phyloP scores from a whole-genome alignment of 2,888 invertebrate species.

The Ophraella communa region DNA sequence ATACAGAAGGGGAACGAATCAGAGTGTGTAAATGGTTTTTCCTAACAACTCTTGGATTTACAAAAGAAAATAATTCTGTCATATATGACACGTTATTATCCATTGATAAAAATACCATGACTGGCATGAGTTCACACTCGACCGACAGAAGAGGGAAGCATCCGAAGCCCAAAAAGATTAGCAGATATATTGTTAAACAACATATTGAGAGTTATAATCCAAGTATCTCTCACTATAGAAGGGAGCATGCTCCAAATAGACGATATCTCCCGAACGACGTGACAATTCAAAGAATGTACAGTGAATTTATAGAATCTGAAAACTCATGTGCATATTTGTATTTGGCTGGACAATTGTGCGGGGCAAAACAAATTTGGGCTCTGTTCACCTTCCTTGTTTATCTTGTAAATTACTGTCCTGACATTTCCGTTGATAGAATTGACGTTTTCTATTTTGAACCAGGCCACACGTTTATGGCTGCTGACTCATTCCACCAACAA shows the following conservation, averaged over 20 bases:
- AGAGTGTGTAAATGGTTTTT: neutral
- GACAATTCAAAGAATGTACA: neutral
- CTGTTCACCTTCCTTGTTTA: neutral
- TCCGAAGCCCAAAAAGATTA: neutral
- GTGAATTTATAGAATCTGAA: neutral
- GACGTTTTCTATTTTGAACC: neutral
- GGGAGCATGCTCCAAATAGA: neutral
- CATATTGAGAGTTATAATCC: neutral
- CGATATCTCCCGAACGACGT: neutral
- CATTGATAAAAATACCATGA: neutral
- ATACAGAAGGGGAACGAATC: neutral
- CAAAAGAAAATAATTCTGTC: neutral
- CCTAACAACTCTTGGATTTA: neutral
- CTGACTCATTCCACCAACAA: slow-evolving; percentile 5
- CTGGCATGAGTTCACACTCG: neutral
- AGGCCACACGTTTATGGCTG: neutral
- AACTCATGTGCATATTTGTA: neutral
- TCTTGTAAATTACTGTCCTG: neutral
- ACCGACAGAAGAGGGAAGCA: neutral
- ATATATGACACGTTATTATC: neutral
- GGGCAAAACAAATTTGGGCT: neutral
- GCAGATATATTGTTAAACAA: neutral
- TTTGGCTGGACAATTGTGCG: neutral
- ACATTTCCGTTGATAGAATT: neutral
- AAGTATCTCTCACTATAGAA: neutral